phyloP scores from a whole-genome alignment of 1,140 invertebrate genomes.

The Nixonia krombeini region DNA sequence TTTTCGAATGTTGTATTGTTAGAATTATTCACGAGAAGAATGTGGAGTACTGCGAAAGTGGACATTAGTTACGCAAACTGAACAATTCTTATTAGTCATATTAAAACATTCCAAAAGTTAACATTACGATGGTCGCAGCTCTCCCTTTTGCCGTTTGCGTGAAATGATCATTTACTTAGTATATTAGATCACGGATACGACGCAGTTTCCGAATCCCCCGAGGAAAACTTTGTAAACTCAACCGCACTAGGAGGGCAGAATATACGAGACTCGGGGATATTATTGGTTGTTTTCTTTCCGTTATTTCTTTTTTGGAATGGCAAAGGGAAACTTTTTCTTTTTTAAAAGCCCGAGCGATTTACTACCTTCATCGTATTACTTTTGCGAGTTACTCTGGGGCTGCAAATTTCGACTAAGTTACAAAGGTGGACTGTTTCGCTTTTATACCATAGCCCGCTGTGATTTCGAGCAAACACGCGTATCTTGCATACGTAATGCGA shows the following conservation, averaged over 20 bases:
- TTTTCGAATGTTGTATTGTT: too few relatives aligned
- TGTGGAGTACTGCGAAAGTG: too few relatives aligned
- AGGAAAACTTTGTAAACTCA: constrained; percentile 25
- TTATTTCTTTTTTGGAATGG: constrained; percentile 13
- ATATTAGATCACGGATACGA: constrained; percentile 24
- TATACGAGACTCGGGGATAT: constrained; percentile 9
- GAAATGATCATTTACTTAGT: constrained; percentile 28
- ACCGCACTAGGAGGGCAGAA: constrained; percentile 11
- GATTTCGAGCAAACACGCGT: constrained; percentile 8
- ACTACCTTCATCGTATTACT: constrained; percentile 36
- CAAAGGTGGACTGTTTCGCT: too few relatives aligned
- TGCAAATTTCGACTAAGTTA: constrained; percentile 35
- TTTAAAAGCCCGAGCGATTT: constrained; percentile 27
- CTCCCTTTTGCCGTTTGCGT: not conserved
- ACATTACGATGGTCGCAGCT: too few relatives aligned
- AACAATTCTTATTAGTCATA: too few relatives aligned
- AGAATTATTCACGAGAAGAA: too few relatives aligned
- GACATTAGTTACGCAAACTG: too few relatives aligned
- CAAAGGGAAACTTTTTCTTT: constrained; percentile 22
- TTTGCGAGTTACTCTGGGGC: constrained; percentile 14
- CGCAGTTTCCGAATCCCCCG: constrained; percentile 18
- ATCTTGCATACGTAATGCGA: constrained; percentile 32
- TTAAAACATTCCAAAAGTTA: too few relatives aligned
- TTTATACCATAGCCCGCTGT: constrained; percentile 18
- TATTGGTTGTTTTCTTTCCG: too few relatives aligned